phyloP scores from a whole-genome alignment of 2,113 vertebrate species.

The Zosterops borbonicus region DNA sequence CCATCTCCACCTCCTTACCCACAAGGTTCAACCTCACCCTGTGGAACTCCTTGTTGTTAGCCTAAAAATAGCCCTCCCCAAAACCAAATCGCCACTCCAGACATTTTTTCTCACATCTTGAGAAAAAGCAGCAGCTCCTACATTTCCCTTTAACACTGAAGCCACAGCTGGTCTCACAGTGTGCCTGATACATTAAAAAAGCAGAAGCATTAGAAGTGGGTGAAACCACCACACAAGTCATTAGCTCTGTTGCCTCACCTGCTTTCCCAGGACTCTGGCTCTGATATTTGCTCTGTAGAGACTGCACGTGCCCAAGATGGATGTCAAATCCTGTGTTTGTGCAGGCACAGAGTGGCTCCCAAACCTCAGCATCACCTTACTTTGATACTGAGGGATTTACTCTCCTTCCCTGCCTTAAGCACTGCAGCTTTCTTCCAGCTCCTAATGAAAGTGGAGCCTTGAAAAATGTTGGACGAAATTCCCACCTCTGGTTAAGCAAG shows the following conservation, averaged over 20 bases:
- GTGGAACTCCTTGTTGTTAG: not conserved
- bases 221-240: not conserved
- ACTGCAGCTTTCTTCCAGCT: not conserved
- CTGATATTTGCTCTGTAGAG: not conserved
- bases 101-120: not conserved
- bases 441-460: not conserved
- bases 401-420: not conserved
- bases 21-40: not conserved
- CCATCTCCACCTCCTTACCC: not conserved
- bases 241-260: not conserved
- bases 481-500: not conserved
- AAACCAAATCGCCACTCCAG: rapidly evolving
- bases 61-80: not conserved
- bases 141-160: not conserved
- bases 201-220: not conserved
- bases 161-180: not conserved
- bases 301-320: rapidly evolving
- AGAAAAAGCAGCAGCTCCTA: not conserved
- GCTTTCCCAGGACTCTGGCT: not conserved
- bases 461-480: not conserved
- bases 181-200: not conserved
- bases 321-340: not conserved
- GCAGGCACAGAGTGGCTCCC: rapidly evolving
- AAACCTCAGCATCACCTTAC: not conserved
- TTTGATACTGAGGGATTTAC: not conserved